A percentile compares a stretch with the other conserved stretches of the same genome.
Evolutionary conservation across 2,113 vertebrate genomes (phyloP).

Genomic region (Chamaetylas fuelleborni): DNA sequence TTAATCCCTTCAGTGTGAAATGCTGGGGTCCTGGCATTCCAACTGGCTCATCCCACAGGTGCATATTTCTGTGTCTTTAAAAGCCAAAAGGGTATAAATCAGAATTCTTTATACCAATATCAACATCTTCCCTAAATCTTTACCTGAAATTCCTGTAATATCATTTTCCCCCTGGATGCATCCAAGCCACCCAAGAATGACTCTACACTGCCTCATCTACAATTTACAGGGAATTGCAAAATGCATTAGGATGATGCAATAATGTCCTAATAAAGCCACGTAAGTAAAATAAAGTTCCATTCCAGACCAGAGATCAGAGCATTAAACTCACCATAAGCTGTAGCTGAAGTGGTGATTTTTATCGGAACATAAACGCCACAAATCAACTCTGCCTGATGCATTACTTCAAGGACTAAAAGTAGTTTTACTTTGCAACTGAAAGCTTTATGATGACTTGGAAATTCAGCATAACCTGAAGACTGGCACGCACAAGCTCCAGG

Average conservation of each 20-base stretch:
- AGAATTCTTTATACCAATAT: neutral
- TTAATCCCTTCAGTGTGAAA: neutral
- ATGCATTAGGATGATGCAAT: neutral
- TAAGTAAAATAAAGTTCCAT: slow-evolving; percentile 9
- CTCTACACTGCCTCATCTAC: neutral
- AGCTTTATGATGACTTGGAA: neutral
- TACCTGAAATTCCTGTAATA: neutral
- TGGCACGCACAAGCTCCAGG: neutral
- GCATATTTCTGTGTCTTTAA: neutral
- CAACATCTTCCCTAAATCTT: neutral
- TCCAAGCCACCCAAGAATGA: neutral
- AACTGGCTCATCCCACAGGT: neutral
- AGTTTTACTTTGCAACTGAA: neutral
- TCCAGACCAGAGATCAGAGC: neutral
- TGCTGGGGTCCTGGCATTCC: neutral
- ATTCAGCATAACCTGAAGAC: neutral
- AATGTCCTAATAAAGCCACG: neutral
- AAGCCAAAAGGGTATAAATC: neutral
- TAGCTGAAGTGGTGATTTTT: neutral
- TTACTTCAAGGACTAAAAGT: neutral
- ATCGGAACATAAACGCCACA: neutral
- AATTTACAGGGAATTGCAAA: neutral
- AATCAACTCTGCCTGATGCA: neutral
- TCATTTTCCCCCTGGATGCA: neutral
- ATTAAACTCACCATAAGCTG: neutral